A percentile compares a stretch with the other conserved stretches of the same genome.
phyloP scores from a whole-genome alignment of 2,797 vertebrate species.

The Eulemur rubriventer region DNA sequence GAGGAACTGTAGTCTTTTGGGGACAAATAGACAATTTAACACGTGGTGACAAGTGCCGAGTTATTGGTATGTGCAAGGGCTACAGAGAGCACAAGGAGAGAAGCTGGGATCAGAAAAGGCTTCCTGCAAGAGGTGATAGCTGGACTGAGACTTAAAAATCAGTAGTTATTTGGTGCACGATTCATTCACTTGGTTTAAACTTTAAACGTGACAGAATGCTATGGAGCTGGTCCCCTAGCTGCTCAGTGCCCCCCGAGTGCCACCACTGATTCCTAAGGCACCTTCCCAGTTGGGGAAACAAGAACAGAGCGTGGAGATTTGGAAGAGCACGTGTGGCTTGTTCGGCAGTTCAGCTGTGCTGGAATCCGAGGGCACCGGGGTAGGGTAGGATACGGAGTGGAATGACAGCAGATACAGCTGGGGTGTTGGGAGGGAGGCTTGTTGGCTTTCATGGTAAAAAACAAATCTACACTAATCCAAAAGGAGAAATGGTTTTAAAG shows the following conservation, averaged over 20 bases:
- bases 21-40: background rate
- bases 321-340: background rate
- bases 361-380: background rate
- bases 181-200: background rate
- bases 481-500: background rate
- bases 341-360: background rate
- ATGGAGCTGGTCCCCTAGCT: background rate
- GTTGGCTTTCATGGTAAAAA: background rate
- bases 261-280: background rate
- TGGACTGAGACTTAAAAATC: background rate
- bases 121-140: background rate
- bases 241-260: too few relatives aligned
- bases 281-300: background rate
- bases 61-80: too few relatives aligned
- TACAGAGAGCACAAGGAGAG: background rate
- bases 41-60: background rate
- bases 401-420: background rate
- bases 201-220: background rate
- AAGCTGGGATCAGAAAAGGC: background rate
- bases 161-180: background rate
- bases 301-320: background rate
- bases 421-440: background rate
- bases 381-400: too few relatives aligned
- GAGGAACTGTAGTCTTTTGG: background rate
- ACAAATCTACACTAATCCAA: background rate